phyloP scores from a whole-genome alignment of 2,113 vertebrate species.

The Chroicocephalus ridibundus region DNA sequence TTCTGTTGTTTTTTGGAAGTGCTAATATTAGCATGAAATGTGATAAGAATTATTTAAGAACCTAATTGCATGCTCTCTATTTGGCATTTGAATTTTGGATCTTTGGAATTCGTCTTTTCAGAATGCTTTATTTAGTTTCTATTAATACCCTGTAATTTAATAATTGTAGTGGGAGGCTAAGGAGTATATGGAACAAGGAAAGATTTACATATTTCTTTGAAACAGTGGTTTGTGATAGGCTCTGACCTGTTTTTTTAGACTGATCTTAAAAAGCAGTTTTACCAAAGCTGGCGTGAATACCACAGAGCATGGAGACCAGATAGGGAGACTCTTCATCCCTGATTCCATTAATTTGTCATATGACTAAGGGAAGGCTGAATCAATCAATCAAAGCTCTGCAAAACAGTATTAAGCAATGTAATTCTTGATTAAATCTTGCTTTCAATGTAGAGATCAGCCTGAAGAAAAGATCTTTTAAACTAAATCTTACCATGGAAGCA shows the following conservation, averaged over 20 bases:
- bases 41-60: constrained; percentile 80
- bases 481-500: neutral
- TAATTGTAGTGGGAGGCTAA: constrained; percentile 65
- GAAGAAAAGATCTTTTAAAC: neutral
- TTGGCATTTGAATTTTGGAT: constrained; percentile 70
- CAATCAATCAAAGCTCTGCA: constrained; percentile 8
- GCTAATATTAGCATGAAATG: constrained; percentile 76
- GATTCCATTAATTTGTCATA: constrained; percentile 1
- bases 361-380: constrained; percentile 18
- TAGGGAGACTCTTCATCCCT: neutral
- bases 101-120: constrained; percentile 66
- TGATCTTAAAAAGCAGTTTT: constrained; percentile 21
- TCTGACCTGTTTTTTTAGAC: constrained; percentile 18
- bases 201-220: constrained; percentile 64
- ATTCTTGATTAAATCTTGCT: constrained; percentile 43
- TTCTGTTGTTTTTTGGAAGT: constrained; percentile 71
- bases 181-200: constrained; percentile 54
- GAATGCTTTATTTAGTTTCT: constrained; percentile 73
- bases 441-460: neutral
- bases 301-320: neutral
- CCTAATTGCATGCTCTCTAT: constrained; percentile 73
- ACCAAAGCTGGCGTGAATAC: neutral
- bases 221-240: constrained; percentile 40
- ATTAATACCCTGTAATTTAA: constrained; percentile 78
- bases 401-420: constrained; percentile 12